Conservation (phyloP, 2,888 invertebrate species). For the Suillia variegata region DNA sequence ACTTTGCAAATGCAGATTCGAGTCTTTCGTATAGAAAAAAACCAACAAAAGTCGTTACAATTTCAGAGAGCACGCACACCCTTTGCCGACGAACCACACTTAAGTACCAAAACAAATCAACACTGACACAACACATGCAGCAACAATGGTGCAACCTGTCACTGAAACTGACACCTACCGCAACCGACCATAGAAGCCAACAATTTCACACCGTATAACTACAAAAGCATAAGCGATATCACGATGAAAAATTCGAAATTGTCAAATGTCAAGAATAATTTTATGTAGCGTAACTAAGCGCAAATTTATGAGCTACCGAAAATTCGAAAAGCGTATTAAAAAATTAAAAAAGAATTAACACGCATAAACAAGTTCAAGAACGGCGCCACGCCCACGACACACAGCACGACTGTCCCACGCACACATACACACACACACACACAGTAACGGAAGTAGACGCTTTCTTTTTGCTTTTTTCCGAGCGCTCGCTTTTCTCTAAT, state of each 20-base stretch:
- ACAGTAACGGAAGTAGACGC: no score
- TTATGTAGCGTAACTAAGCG: slow-evolving; percentile 49
- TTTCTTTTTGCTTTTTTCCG: no score
- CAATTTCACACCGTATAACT: slow-evolving; percentile 4
- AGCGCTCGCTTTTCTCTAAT: neutral
- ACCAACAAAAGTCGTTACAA: no score
- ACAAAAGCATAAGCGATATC: no score
- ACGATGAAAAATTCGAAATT: neutral
- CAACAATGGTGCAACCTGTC: neutral
- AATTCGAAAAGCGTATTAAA: neutral
- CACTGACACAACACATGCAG: no score
- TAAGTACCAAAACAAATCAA: no score
- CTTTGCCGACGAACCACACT: no score
- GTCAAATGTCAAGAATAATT: slow-evolving; percentile 26
- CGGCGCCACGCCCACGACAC: neutral
- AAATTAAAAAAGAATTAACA: slow-evolving; percentile 1
- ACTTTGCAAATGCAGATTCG: no score
- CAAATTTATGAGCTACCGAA: slow-evolving; percentile 38
- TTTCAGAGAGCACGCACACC: no score
- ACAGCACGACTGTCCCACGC: no score
- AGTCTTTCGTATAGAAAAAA: no score
- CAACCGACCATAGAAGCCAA: neutral
- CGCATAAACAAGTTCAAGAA: neutral
- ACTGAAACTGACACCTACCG: neutral
- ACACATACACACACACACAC: neutral